Evolutionary conservation across 92 coral and sea anemone species (phyloP).

Genomic region (Epizoanthus rinbou): DNA sequence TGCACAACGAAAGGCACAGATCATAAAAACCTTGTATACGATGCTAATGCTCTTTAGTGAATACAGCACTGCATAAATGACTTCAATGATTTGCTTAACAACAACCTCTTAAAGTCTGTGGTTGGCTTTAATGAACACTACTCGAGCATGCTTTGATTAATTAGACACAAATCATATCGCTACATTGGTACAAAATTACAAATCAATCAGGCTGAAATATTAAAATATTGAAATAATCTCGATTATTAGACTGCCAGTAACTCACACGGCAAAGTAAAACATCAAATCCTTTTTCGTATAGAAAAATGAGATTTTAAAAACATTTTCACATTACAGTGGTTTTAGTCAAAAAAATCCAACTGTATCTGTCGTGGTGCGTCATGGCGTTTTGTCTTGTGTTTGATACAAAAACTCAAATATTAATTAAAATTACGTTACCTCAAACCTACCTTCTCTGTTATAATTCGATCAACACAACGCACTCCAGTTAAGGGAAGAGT

Average conservation of each 20-base stretch:
- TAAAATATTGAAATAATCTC: no score
- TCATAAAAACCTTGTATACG: not conserved
- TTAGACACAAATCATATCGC: not conserved
- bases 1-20: slow-evolving; percentile 35
- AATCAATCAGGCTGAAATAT: no score
- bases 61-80: not conserved
- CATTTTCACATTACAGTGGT: not conserved
- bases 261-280: no score
- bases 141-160: not conserved
- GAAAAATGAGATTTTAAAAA: not conserved
- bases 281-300: not conserved
- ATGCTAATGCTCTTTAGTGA: not conserved
- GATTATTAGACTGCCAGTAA: no score
- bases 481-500: slow-evolving; percentile 93
- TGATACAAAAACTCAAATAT: not conserved
- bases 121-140: not conserved
- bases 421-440: not conserved
- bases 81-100: not conserved
- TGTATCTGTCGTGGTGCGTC: no score
- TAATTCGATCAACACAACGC: slow-evolving; percentile 86
- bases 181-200: no score
- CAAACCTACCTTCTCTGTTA: slow-evolving; percentile 88
- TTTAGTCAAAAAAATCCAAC: not conserved
- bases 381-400: no score
- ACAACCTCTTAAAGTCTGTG: no score